Evolutionary conservation across 2,888 invertebrate genomes (phyloP).

Genomic region (Hololepta plana): DNA sequence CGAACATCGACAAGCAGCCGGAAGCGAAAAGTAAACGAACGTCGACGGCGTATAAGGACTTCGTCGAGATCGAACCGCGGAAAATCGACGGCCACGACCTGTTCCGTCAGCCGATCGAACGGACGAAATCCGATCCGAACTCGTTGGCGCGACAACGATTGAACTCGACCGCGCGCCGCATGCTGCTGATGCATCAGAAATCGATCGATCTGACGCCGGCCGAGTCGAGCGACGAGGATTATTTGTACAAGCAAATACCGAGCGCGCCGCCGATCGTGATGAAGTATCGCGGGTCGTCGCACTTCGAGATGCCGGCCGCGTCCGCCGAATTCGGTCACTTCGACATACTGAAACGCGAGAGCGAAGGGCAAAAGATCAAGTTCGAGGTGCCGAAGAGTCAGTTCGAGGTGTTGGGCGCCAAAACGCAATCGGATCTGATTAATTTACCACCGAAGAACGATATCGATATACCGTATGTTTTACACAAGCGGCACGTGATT

Average conservation of each 20-base stretch:
- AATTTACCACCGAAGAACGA: conserved; percentile 35
- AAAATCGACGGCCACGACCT: conserved; percentile 23
- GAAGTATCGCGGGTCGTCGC: conserved; percentile 29
- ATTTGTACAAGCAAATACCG: conserved; percentile 52
- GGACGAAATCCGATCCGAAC: conserved; percentile 77
- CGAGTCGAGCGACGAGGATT: conserved; percentile 71
- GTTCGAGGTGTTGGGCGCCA: conserved; percentile 39
- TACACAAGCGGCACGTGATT: conserved; percentile 72
- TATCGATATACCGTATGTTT: conserved; percentile 64
- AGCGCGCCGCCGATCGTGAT: conserved; percentile 60
- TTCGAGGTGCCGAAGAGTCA: conserved; percentile 58
- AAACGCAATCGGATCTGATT: conserved; percentile 27
- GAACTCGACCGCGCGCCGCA: conserved; percentile 54
- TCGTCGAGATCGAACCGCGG: conserved; percentile 51
- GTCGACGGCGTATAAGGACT: conserved; percentile 27
- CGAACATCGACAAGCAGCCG: conserved; percentile 16
- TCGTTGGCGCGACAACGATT: conserved; percentile 54
- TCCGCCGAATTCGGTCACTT: conserved; percentile 45
- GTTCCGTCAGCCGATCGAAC: conserved; percentile 58
- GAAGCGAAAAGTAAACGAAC: conserved; percentile 19
- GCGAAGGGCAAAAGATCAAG: conserved; percentile 36
- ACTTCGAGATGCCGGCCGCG: conserved; percentile 26
- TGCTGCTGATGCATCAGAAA: conserved; percentile 70
- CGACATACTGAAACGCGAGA: conserved; percentile 33
- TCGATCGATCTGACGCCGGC: conserved; percentile 72